Conservation (phyloP, 2,797 vertebrate species). For the Crocodylus rhombifer region DNA sequence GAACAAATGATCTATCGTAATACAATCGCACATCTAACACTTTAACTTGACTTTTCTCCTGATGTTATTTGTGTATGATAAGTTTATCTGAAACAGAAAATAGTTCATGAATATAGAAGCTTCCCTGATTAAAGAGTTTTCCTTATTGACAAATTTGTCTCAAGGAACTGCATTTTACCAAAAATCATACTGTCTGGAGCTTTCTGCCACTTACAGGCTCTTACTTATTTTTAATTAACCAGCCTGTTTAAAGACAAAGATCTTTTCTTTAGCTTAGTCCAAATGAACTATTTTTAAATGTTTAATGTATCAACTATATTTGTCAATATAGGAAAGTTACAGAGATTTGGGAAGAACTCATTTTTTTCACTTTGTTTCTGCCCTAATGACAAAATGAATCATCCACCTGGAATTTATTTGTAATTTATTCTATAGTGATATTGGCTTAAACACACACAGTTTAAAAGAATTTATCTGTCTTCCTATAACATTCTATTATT, state of each 20-base stretch:
- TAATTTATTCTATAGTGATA: conserved; percentile 11
- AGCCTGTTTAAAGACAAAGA: conserved; percentile 60
- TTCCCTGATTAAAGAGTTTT: conserved; percentile 50
- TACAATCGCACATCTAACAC: conserved; percentile 48
- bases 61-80: conserved; percentile 15
- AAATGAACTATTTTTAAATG: conserved; percentile 58
- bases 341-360: conserved; percentile 7
- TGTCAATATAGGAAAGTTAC: conserved; percentile 46
- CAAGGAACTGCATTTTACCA: conserved; percentile 44
- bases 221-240: conserved; percentile 65
- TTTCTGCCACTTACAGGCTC: conserved; percentile 45
- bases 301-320: conserved; percentile 39
- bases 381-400: conserved; percentile 35
- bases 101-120: conserved; percentile 13
- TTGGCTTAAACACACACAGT: not conserved
- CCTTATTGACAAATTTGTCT: conserved; percentile 55
- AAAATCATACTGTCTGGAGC: conserved; percentile 18
- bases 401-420: conserved; percentile 33
- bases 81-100: conserved; percentile 55
- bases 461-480: not conserved
- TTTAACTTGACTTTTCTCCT: conserved; percentile 44
- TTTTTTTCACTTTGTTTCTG: conserved; percentile 35
- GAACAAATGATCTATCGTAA: not conserved
- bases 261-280: conserved; percentile 22
- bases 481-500: not conserved